Conservation (phyloP, 2,888 invertebrate genomes). For the Apocheima hispidaria region DNA sequence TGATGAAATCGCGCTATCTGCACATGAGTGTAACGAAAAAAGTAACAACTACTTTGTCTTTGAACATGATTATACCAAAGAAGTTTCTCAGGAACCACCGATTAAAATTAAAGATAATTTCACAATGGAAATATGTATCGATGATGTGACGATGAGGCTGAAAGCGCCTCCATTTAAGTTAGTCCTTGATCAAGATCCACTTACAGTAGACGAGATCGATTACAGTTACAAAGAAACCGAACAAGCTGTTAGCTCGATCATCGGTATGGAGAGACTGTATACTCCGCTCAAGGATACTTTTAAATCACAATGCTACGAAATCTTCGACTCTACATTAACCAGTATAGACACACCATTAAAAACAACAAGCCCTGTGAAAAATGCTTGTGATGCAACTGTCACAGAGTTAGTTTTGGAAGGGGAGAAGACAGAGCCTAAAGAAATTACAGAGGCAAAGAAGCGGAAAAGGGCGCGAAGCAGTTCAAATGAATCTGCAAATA, state of each 20-base stretch:
- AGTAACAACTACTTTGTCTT: conserved; percentile 64
- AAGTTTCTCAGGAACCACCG: conserved; percentile 46
- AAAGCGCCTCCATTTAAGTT: conserved; percentile 64
- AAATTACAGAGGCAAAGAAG: conserved; percentile 63
- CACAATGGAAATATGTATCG: conserved; percentile 77
- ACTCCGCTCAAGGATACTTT: conserved; percentile 73
- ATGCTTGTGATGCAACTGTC: conserved; percentile 55
- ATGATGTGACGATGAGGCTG: conserved; percentile 72
- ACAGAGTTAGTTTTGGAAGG: conserved; percentile 70
- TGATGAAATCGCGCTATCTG: conserved; percentile 70
- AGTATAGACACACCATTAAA: conserved; percentile 80
- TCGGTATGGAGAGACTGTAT: conserved; percentile 66
- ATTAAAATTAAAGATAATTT: conserved; percentile 73
- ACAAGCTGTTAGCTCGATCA: conserved; percentile 72
- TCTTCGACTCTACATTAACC: conserved; percentile 80
- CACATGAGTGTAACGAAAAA: conserved; percentile 68
- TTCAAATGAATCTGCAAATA: conserved; percentile 62
- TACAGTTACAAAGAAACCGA: conserved; percentile 68
- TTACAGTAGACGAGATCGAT: conserved; percentile 47
- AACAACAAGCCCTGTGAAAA: conserved; percentile 54
- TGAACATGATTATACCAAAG: conserved; percentile 59
- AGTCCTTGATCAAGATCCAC: conserved; percentile 60
- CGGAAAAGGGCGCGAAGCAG: conserved; percentile 66
- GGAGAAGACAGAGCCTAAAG: conserved; percentile 56
- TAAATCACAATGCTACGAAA: conserved; percentile 69